Base-by-base conservation (phyloP, 2,888 invertebrate species). In the Proisotoma minuta region DNA sequence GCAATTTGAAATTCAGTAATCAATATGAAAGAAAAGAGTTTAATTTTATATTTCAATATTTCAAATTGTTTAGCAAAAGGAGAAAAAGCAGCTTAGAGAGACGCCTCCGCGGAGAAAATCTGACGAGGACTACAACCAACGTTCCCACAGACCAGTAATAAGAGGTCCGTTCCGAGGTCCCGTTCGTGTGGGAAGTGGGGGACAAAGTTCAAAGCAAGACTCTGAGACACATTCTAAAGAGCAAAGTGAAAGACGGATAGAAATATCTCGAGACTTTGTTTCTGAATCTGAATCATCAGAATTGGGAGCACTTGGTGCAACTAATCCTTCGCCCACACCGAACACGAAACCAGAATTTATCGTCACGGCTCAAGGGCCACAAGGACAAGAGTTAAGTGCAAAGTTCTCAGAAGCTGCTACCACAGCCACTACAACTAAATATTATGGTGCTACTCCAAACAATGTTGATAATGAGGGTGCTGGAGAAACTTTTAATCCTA, bases 51-150 rank as follows among this genome's bases (percentile, higher is more conserved):
- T 34, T 34, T 34, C 34, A 34, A 34, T 34, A 34, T 12, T 12
- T 34, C 8, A 34, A 34, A 34, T 8, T 34, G 12, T 34, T 34
- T n/a, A 49, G 49, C 49, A 49, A 49, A 49, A 49, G 22, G 49
- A 49, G 23, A 49, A 24, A 24, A 49, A 49, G 23, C 23, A 22
- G 8, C 18, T 5, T 3, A 24, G 23, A 5, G 23, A 18, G 15
- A 4, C 43, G 5, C 4, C 43, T 43, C 10, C 18, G 5, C 3
- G 49, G 26, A 49, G 49, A 49, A 49, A 23, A n/a, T 49, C 49
- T 49, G 49, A 49, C 23, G 49, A 49, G 23, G 49, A 49, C 8
- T 49, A 49, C 23, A 22, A 20, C 8, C 43, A 43, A 43, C n/a
- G n/a, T n/a, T n/a, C n/a, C n/a, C n/a, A n/a, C n/a, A n/a, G n/a